Base-by-base conservation (phyloP, 2,888 invertebrate species). In the Neoaliturus tenellus region DNA sequence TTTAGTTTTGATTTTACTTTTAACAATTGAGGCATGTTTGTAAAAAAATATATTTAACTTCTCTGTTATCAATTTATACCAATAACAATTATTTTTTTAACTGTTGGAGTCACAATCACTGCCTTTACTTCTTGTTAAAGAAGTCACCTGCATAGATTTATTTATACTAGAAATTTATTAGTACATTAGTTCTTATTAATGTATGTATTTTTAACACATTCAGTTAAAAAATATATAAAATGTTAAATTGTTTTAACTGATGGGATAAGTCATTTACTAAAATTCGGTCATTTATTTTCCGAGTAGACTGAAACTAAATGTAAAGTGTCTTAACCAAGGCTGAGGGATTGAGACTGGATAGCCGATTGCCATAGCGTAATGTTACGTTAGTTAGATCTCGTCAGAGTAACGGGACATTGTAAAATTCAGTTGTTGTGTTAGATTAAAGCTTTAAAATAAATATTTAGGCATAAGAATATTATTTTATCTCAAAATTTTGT, bases 261-360 rank as follows among this genome's bases (percentile, higher is more conserved):
- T 62, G 62, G 28, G 1, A 28, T 12, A 62, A 62, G 28, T 62
- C 62, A 62, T 62, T 28, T 28, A 28, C 31, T 28, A 28, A 62
- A 62, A 62, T 62, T 28, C 62, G 31, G 62, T 62, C 62, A 69
- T 69, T 69, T 69, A 35, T 35, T 69, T 69, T 69, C 69, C 69
- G 20, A 20, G 33, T 75, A 75, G 73, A 75, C 73, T 75, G 73
- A 75, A 75, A 75, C 17, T 75, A 71, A 39, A 44, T 44, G 44
- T 75, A 75, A 78, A 48, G 78, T 78, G 78, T 78, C 78, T 78
- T 78, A 78, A 78, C 55, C 78, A 78, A 78, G 78, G 51, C 78
- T 78, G 78, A 78, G 20, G 51, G 51, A 62, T 28, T 33, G 78
- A 78, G 78, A 78, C 78, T 78, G 75, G 44, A 41, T 75, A 75